phyloP scores from a whole-genome alignment of 2,888 invertebrate species.

The Euplexia lucipara region DNA sequence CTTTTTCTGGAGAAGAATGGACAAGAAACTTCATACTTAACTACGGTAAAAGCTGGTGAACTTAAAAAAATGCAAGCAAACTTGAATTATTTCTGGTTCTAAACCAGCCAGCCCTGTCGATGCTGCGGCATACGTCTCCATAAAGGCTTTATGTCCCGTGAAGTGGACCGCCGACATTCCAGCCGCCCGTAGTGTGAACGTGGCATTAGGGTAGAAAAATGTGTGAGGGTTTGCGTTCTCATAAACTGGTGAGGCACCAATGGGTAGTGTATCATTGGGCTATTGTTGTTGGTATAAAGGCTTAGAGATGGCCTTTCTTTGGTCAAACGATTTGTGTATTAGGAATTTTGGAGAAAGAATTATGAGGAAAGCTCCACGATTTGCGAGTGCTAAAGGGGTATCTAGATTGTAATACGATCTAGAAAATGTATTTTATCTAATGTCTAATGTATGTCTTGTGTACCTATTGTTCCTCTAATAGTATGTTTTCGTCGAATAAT shows the following conservation, averaged over 20 bases:
- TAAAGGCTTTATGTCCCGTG: slow-evolving; percentile 86
- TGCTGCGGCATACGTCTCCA: slow-evolving; percentile 76
- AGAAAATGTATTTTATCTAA: too few species aligned
- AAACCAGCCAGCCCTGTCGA: slow-evolving; percentile 54
- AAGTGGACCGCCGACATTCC: slow-evolving; percentile 76
- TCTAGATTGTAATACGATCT: too few species aligned
- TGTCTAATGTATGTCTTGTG: too few species aligned
- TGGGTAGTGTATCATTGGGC: slow-evolving; percentile 44
- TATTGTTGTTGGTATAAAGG: slow-evolving; percentile 49
- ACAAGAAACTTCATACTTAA: too few species aligned
- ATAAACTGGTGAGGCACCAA: slow-evolving; percentile 55
- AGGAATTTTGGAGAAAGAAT: slow-evolving; percentile 22
- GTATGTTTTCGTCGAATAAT: too few species aligned
- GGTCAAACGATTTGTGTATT: slow-evolving; percentile 28
- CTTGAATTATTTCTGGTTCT: slow-evolving; percentile 19
- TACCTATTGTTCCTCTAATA: too few species aligned
- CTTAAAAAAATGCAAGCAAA: neutral
- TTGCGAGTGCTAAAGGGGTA: too few species aligned
- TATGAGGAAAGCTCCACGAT: too few species aligned
- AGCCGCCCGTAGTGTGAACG: slow-evolving; percentile 65
- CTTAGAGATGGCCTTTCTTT: slow-evolving; percentile 39
- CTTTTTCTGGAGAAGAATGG: too few species aligned
- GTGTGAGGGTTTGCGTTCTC: slow-evolving; percentile 59
- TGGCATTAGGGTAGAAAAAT: slow-evolving; percentile 68
- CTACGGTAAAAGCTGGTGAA: too few species aligned